Conservation (phyloP, 2,797 vertebrate species). For the Garrulus glandarius region DNA sequence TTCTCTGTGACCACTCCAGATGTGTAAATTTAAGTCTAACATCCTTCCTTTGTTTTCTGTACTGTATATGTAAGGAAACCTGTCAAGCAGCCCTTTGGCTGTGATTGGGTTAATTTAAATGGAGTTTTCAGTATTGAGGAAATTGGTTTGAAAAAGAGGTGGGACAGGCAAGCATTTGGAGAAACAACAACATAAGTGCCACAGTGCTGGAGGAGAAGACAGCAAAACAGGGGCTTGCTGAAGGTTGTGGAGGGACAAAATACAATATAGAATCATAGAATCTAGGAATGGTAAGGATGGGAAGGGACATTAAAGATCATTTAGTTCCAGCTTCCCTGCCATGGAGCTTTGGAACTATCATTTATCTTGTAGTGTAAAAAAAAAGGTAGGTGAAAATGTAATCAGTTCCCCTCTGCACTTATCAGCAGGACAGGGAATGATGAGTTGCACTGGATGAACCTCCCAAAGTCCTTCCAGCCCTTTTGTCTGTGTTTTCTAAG, state of each 20-base stretch:
- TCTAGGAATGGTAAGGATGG: too few species aligned
- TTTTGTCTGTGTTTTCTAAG: background rate
- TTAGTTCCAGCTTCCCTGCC: background rate
- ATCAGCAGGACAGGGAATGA: background rate
- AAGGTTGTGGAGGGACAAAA: background rate
- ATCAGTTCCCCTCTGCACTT: background rate
- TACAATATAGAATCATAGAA: accelerated
- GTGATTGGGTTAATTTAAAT: background rate
- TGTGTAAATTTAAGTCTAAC: background rate
- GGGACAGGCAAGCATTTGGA: accelerated
- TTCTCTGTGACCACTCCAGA: background rate
- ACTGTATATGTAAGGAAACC: background rate
- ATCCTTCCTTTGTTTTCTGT: background rate
- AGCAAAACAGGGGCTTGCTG: background rate
- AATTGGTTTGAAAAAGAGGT: background rate
- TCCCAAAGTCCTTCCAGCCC: background rate
- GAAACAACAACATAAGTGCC: background rate
- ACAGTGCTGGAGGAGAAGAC: background rate
- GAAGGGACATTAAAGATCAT: background rate
- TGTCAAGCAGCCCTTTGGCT: background rate
- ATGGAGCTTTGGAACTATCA: background rate
- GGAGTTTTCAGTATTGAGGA: background rate
- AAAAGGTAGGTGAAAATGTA: background rate
- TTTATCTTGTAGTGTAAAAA: background rate
- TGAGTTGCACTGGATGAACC: background rate